These are phyloP conservation scores for Drosophila pachea DNA, from an alignment of 1,140 invertebrate genomes.

Conservation along the genomic window DNA sequence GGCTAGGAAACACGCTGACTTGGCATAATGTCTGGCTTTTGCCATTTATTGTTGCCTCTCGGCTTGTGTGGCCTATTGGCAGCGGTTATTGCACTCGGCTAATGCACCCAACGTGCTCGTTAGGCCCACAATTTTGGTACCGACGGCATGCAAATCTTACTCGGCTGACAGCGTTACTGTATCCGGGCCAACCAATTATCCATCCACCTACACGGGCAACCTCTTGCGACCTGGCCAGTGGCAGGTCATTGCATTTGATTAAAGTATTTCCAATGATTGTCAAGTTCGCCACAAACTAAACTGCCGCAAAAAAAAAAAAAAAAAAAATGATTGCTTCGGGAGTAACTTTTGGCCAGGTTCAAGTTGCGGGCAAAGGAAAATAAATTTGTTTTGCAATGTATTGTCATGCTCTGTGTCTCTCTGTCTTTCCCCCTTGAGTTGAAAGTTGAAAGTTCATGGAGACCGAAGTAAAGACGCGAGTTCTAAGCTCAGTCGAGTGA, in stretches of 20 bases:
- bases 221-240: neutral
- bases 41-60: constrained; percentile 14
- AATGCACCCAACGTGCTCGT: constrained; percentile 49
- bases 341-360: constrained; percentile 29
- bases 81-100: constrained; percentile 37
- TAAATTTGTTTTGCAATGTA: constrained; percentile 50
- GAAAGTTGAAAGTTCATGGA: constrained; percentile 38
- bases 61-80: constrained; percentile 22
- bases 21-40: constrained; percentile 37
- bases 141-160: constrained; percentile 36
- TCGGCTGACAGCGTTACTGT: constrained; percentile 19
- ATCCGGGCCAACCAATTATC: constrained; percentile 21
- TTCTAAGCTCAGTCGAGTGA: constrained; percentile 37
- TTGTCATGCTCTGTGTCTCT: constrained; percentile 28
- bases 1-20: constrained; percentile 3
- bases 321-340: constrained; percentile 52
- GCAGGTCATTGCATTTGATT: constrained; percentile 39
- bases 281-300: constrained; percentile 49
- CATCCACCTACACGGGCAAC: neutral
- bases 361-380: constrained; percentile 31
- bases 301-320: constrained; percentile 56
- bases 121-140: constrained; percentile 24
- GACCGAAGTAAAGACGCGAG: constrained; percentile 31
- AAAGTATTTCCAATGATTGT: constrained; percentile 58
- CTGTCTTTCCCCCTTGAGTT: constrained; percentile 12